These are phyloP conservation scores for Macrostomum cliftonense DNA, from an alignment of 2,888 invertebrate species.

Conservation along the genomic window DNA sequence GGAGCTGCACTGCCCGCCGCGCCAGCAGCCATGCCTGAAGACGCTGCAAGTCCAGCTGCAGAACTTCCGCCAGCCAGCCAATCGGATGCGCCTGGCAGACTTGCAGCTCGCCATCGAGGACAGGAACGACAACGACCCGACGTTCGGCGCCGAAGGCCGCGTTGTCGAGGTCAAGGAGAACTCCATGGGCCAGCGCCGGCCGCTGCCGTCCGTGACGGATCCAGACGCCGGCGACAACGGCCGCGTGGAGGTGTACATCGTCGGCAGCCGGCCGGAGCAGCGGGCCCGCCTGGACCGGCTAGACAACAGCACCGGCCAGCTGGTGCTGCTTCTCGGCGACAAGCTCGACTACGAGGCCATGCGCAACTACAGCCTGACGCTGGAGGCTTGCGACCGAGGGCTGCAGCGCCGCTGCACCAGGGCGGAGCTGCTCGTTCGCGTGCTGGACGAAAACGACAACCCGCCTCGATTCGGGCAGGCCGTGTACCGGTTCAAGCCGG, in stretches of 20 bases:
- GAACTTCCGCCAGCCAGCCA: no score
- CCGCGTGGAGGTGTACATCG: background rate
- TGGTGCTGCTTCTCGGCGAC: background rate
- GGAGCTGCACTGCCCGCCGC: no score
- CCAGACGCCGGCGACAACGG: background rate
- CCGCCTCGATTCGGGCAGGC: no score
- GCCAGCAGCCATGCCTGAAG: no score
- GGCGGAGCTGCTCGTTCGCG: no score
- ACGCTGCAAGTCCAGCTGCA: no score
- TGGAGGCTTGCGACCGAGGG: constrained; percentile 4
- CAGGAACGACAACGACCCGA: constrained; percentile 5
- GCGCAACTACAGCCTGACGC: constrained; percentile 1
- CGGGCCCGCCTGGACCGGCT: background rate
- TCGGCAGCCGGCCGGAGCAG: background rate
- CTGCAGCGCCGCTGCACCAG: background rate
- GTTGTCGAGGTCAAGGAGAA: constrained; percentile 3
- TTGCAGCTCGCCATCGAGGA: constrained; percentile 1
- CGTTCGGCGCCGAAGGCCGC: background rate
- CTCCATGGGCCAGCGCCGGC: background rate
- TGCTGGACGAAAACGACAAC: no score
- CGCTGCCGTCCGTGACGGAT: background rate
- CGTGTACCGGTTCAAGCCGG: no score
- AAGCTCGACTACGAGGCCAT: constrained; percentile 5
- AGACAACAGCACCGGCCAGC: background rate
- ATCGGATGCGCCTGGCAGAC: no score